A percentile compares a stretch with the other conserved stretches of the same genome.
These are phyloP conservation scores for Cantharis lateralis DNA, from an alignment of 2,888 invertebrate species.

Conservation along the genomic window DNA sequence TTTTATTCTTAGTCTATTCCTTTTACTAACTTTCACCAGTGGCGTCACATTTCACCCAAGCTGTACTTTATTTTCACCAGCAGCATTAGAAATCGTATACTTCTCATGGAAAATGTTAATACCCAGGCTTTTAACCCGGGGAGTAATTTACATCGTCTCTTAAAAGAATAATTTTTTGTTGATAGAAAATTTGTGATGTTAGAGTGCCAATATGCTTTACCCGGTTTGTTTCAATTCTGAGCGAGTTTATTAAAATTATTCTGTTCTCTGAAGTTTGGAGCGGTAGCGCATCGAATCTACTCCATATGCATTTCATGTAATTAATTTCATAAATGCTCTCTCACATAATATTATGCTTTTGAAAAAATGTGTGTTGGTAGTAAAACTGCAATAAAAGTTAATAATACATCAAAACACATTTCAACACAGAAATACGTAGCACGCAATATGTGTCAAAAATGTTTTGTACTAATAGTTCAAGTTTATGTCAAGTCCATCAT, in stretches of 20 bases:
- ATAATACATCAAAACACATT: neutral
- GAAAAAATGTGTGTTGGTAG: neutral
- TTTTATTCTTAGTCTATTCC: constrained; percentile 34
- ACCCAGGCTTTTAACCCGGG: constrained; percentile 6
- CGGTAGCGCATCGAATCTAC: neutral
- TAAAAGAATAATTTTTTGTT: neutral
- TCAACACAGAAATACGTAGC: neutral
- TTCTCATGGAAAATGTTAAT: constrained; percentile 21
- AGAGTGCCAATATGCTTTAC: too few relatives aligned
- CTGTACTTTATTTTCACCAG: constrained; percentile 17
- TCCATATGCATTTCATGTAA: neutral
- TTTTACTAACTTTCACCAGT: constrained; percentile 29
- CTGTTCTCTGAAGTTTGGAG: too few relatives aligned
- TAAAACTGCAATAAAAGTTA: neutral
- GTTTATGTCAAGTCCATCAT: neutral
- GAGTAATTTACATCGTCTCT: neutral
- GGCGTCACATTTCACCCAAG: constrained; percentile 28
- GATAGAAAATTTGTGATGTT: neutral
- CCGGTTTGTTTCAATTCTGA: too few relatives aligned
- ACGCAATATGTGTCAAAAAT: neutral
- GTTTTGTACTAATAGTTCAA: neutral
- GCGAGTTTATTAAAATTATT: neutral
- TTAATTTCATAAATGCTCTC: neutral
- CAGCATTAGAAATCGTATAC: constrained; percentile 27
- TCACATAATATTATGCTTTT: neutral